These are phyloP conservation scores for Laspeyria flexula DNA, from an alignment of 2,888 invertebrate genomes.

Conservation along the genomic window DNA sequence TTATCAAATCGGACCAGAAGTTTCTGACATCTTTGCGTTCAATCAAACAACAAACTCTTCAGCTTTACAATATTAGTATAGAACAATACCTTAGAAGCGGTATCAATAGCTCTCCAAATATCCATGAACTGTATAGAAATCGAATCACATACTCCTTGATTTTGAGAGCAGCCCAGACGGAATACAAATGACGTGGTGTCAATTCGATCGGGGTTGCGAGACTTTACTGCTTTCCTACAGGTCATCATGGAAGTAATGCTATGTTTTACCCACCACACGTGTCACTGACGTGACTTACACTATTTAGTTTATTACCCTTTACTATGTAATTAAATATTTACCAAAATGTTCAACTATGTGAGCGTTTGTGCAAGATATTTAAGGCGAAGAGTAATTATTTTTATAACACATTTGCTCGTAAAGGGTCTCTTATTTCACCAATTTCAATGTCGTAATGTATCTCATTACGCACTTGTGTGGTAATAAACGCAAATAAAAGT, in stretches of 20 bases:
- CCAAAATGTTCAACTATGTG: too few relatives aligned
- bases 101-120: constrained; percentile 55
- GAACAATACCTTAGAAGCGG: constrained; percentile 1
- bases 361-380: too few relatives aligned
- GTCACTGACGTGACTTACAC: background rate
- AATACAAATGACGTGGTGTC: constrained; percentile 70
- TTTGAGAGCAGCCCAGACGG: constrained; percentile 72
- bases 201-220: constrained; percentile 50
- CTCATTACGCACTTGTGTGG: too few relatives aligned
- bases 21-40: too few relatives aligned
- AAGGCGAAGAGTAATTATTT: too few relatives aligned
- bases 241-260: constrained; percentile 52
- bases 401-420: too few relatives aligned
- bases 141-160: constrained; percentile 86
- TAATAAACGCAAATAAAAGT: too few relatives aligned
- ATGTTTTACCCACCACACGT: constrained; percentile 33
- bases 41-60: too few relatives aligned
- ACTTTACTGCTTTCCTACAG: constrained; percentile 38
- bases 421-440: too few relatives aligned
- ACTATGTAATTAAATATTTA: too few relatives aligned
- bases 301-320: background rate
- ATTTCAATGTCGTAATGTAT: too few relatives aligned
- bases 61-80: background rate
- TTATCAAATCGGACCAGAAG: too few relatives aligned
- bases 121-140: constrained; percentile 70